Conservation (phyloP, 2,797 vertebrate species). For the Okamejei kenojei region DNA sequence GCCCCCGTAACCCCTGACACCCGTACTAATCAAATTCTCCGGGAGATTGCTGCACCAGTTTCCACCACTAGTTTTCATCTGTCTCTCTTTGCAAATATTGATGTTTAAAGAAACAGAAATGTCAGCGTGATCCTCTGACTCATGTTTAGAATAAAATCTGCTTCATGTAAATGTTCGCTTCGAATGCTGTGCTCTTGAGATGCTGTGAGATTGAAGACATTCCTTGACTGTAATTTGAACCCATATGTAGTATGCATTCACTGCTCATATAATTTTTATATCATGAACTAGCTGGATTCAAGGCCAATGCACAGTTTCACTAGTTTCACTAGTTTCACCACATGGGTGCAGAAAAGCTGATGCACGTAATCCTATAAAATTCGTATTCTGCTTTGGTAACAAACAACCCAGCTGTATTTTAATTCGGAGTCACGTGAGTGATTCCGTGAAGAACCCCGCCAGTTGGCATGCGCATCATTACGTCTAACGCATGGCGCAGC, state of each 20-base stretch:
- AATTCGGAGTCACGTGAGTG: too few species aligned
- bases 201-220: slow-evolving; percentile 7
- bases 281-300: background rate
- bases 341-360: too few species aligned
- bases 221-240: background rate
- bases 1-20: too few species aligned
- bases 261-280: background rate
- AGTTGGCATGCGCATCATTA: too few species aligned
- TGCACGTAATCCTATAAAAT: background rate
- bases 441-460: too few species aligned
- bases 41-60: background rate
- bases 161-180: background rate
- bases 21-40: background rate
- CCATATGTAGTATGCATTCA: background rate
- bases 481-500: too few species aligned
- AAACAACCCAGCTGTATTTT: too few species aligned
- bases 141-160: background rate
- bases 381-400: too few species aligned
- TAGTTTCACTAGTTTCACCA: background rate
- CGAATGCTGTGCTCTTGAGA: background rate
- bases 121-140: slow-evolving; percentile 8
- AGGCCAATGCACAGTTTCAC: background rate
- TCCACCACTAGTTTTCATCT: background rate
- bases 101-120: slow-evolving; percentile 4
- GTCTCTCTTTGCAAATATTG: background rate